Evolutionary conservation across 2,113 vertebrate genomes (phyloP), one percentile per base, ranked within the genome.

Genomic region (Poicephalus meyeri): DNA sequence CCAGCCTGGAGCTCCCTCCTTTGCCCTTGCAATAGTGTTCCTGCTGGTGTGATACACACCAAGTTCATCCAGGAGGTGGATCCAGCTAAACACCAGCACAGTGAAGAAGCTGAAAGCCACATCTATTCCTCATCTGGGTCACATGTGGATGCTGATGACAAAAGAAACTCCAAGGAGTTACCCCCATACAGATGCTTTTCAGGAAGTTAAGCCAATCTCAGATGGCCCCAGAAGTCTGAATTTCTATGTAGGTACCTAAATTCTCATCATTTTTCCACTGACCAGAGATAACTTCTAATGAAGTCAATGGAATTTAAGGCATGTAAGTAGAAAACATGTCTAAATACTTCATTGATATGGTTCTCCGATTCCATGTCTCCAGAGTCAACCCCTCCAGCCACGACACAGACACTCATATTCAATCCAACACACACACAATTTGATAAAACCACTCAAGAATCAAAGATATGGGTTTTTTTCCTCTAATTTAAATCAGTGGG

Each of bases 111-210:
- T 21, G 70, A 33, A 81, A 31, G 44, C 17, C 56, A 71, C 50
- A 33, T 21, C 46, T 8, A 2, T 11, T 42, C 31, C 49, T 65
- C 44, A 13, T 8, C 37, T 21, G 42, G 47, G 46, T 39, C 33
- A 9, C 56, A 16, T 58, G 41, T n/a, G 53, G 53, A 52, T 50
- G 47, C 35, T 39, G 53, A 4, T 21, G 47, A 78, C 3, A 2
- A 11, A 47, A 81, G 41, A 39, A 68, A n/a, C 35, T n/a, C 69
- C 50, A 28, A 28, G 64, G 50, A 52, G 28, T 42, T 46, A 70
- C 18, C 25, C 20, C n/a, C 2, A 7, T 9, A 39, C 0, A 2
- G 7, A 37, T 28, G 23, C 31, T 61, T 53, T 61, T 55, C 41
- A 49, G n/a, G 21, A 63, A 63, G 35, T 9, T 39, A 64, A 61